Conservation (phyloP, 2,797 vertebrate genomes). For the Premnoplex brunnescens region DNA sequence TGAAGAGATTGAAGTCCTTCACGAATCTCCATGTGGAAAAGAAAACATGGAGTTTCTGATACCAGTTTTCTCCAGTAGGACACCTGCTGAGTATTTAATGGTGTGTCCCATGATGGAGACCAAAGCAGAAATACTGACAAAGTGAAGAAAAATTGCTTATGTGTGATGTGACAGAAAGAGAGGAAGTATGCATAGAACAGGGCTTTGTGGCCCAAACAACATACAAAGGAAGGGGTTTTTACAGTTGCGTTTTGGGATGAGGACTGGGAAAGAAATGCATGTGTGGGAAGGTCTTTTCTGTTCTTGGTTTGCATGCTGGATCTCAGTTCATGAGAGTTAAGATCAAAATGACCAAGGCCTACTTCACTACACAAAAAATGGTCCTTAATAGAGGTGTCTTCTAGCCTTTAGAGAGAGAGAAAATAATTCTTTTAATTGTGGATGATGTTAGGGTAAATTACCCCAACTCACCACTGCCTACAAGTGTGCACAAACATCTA, state of each 20-base stretch:
- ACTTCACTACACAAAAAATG: neutral
- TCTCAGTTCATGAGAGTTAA: neutral
- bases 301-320: neutral
- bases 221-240: neutral
- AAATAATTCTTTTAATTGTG: neutral
- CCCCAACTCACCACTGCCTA: neutral
- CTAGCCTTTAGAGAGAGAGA: neutral
- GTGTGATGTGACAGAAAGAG: neutral
- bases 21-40: neutral
- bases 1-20: rapidly evolving
- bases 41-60: neutral
- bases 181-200: neutral
- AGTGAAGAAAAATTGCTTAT: neutral
- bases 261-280: neutral
- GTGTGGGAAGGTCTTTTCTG: neutral
- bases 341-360: neutral
- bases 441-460: neutral
- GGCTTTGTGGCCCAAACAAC: neutral
- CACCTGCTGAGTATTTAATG: neutral
- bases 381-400: neutral
- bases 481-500: neutral
- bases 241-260: rapidly evolving
- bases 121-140: neutral
- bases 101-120: neutral
- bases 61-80: neutral